Percentiles rank a stretch among this genome's conserved stretches.
Conservation (phyloP, 2,888 invertebrate genomes). For the Ormyrus pomaceus region DNA sequence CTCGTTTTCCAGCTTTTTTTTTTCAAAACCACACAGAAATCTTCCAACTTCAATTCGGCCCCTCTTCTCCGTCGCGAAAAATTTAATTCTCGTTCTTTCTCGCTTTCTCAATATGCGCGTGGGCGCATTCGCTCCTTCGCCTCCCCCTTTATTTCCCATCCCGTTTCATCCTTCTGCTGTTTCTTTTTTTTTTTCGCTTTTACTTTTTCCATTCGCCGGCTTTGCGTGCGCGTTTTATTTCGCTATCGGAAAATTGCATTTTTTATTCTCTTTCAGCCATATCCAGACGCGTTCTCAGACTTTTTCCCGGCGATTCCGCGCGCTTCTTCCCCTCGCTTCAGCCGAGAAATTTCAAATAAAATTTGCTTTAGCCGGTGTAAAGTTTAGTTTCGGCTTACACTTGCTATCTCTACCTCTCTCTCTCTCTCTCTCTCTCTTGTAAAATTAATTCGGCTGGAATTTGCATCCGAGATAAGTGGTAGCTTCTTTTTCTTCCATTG, state of each 20-base stretch:
- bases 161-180: background rate
- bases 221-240: slow-evolving; percentile 26
- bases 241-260: slow-evolving; percentile 42
- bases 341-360: slow-evolving; percentile 41
- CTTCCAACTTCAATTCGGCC: background rate
- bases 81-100: slow-evolving; percentile 28
- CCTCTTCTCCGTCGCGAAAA: background rate
- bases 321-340: slow-evolving; percentile 4
- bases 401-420: too few relatives aligned
- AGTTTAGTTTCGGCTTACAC: background rate
- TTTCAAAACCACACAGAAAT: background rate
- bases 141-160: background rate
- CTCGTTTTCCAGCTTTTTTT: too few relatives aligned
- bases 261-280: slow-evolving; percentile 36
- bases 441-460: slow-evolving; percentile 25
- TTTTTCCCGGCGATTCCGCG: background rate
- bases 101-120: background rate
- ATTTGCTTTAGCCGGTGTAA: slow-evolving; percentile 15
- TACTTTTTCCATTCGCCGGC: background rate
- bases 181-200: slow-evolving; percentile 15
- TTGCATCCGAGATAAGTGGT: background rate
- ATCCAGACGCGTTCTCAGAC: slow-evolving; percentile 34
- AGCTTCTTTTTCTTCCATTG: background rate
- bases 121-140: too few relatives aligned
- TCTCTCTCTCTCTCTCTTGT: background rate